These are phyloP conservation scores for Metaphire vulgaris DNA, from an alignment of 1,140 invertebrate species.

Conservation along the genomic window DNA sequence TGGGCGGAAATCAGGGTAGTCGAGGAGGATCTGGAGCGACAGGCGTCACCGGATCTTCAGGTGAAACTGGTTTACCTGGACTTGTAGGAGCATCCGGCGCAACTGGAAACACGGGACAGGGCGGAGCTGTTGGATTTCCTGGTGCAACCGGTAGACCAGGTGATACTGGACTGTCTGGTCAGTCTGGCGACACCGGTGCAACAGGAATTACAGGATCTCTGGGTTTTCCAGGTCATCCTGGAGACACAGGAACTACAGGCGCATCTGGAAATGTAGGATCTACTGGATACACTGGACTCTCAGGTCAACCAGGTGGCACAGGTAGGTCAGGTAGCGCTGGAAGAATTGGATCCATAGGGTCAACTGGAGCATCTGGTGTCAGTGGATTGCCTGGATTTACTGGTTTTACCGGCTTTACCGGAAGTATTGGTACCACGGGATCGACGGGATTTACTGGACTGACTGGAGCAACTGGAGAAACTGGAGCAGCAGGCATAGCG, in stretches of 20 bases:
- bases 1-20: background rate
- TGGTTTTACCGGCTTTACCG: background rate
- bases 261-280: constrained; percentile 8
- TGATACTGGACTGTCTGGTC: background rate
- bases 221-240: background rate
- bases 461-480: background rate
- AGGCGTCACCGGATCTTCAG: constrained; percentile 9
- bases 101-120: background rate
- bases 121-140: constrained; percentile 4
- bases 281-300: constrained; percentile 6
- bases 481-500: constrained; percentile 3
- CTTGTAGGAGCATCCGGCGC: constrained; percentile 1
- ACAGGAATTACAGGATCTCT: constrained; percentile 9
- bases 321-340: constrained; percentile 58
- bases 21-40: background rate
- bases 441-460: background rate
- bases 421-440: background rate
- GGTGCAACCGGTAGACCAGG: background rate
- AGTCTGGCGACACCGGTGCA: background rate
- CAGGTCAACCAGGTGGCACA: constrained; percentile 55
- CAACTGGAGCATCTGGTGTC: background rate
- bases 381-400: background rate
- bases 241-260: background rate
- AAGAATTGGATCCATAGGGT: background rate
- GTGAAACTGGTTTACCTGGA: constrained; percentile 5